These are phyloP conservation scores for Spongilla lacustris DNA, from an alignment of 37 sponge, comb jelly and placozoan genomes.

Conservation along the genomic window DNA sequence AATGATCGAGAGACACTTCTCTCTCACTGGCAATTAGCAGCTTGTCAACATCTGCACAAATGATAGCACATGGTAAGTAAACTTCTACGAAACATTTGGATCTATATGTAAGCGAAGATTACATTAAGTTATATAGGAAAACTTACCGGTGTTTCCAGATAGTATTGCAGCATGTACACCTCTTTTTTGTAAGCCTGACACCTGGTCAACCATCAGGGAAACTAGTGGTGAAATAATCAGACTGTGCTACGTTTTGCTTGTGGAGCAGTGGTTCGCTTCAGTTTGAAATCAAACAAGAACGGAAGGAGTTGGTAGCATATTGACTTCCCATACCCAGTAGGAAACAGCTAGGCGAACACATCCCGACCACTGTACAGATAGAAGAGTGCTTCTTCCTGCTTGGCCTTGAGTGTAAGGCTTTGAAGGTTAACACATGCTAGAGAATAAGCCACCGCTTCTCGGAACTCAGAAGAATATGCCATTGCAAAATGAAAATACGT, in stretches of 20 bases:
- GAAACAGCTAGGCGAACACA: not conserved
- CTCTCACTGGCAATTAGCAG: not conserved
- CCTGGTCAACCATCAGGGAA: constrained; percentile 62
- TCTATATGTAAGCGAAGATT: not conserved
- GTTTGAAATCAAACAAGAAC: not conserved
- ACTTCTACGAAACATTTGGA: not conserved
- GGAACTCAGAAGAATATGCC: not conserved
- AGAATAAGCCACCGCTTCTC: not conserved
- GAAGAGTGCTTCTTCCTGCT: not conserved
- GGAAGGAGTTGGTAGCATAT: not conserved
- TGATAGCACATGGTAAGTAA: not conserved
- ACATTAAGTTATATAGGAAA: not conserved
- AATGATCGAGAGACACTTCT: not conserved
- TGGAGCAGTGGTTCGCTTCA: not conserved
- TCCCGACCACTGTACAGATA: not conserved
- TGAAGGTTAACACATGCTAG: not conserved
- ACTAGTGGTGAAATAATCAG: constrained; percentile 50
- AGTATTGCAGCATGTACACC: constrained; percentile 41
- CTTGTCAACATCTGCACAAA: constrained; percentile 3
- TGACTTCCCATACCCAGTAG: not conserved
- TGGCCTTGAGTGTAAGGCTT: not conserved
- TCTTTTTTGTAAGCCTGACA: not conserved
- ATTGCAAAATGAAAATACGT: not conserved
- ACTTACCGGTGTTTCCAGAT: not conserved
- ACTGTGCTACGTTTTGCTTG: not conserved